These are phyloP conservation scores for Lochmaea capreae DNA, from an alignment of 2,888 invertebrate species.

Conservation along the genomic window DNA sequence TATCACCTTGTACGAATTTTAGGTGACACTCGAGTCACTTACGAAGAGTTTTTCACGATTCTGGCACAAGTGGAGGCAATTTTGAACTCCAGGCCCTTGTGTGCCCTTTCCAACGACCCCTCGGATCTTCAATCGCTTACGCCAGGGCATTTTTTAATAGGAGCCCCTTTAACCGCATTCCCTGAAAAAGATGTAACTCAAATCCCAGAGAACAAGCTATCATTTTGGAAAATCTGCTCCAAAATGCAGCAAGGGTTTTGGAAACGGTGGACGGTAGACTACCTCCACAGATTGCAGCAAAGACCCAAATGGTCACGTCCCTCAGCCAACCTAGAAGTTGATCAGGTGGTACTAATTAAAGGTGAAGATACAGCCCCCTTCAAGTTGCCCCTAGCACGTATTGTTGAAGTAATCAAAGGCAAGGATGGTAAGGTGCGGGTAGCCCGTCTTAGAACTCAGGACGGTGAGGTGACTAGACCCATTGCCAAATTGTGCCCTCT, in stretches of 20 bases:
- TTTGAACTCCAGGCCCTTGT: constrained; percentile 17
- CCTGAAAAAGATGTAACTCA: constrained; percentile 8
- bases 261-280: constrained; percentile 7
- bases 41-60: constrained; percentile 14
- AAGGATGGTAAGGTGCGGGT: background rate
- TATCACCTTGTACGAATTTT: background rate
- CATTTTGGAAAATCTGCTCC: constrained; percentile 9
- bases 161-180: background rate
- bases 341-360: background rate
- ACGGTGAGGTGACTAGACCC: background rate
- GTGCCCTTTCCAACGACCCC: constrained; percentile 11
- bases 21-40: background rate
- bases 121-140: constrained; percentile 1
- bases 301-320: constrained; percentile 9
- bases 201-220: background rate
- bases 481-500: background rate
- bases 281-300: constrained; percentile 2
- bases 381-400: no score
- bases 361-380: background rate
- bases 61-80: constrained; percentile 7
- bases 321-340: background rate
- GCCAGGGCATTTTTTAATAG: constrained; percentile 21
- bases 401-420: background rate
- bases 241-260: constrained; percentile 11
- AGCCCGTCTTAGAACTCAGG: background rate